Evolutionary conservation across 2,797 vertebrate genomes (phyloP), one percentile per base, ranked within the genome.

Genomic region (Aeoliscus strigatus): DNA sequence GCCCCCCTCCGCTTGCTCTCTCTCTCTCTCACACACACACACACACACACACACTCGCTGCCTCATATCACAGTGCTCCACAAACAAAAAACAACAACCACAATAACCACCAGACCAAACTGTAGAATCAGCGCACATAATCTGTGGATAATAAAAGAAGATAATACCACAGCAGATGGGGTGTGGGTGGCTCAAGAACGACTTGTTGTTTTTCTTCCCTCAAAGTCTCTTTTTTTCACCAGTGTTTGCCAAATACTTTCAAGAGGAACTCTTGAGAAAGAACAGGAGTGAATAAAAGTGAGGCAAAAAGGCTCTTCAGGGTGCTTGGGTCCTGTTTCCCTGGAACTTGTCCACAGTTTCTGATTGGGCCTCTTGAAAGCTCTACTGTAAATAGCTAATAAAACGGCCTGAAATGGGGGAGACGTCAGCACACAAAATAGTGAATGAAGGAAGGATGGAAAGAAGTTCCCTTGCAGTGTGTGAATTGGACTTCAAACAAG

Each of bases 111-210:
- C 58, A 61, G 58, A 75, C 62, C 65, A 70, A 83, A 78, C 75
- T 77, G 76, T 46, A 75, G 73, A 75, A 81, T 81, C 77, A 73
- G 77, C 63, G 73, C 77, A 71, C 81, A 85, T 73, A 69, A 84
- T 79, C 68, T 78, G 76, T 72, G 72, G 77, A 83, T 87, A 85
- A 79, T 86, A 88, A 87, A 81, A 81, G 77, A 79, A 82, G 82
- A 88, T 81, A 87, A 86, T 86, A 87, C 73, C 75, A 69, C 78
- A 81, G 85, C 88, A 90, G 88, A 90, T 89, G 87, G 87, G 83
- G 75, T 84, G 88, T 89, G 88, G 87, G 87, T 83, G 88, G 85
- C 73, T 88, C 81, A 86, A 85, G 81, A 82, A 80, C 75, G 73
- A 85, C 81, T 86, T 86, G 84, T 87, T 85, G 82, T 88, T 88